These are phyloP conservation scores for Chionoecetes opilio DNA, from an alignment of 1,140 invertebrate genomes.

Conservation along the genomic window DNA sequence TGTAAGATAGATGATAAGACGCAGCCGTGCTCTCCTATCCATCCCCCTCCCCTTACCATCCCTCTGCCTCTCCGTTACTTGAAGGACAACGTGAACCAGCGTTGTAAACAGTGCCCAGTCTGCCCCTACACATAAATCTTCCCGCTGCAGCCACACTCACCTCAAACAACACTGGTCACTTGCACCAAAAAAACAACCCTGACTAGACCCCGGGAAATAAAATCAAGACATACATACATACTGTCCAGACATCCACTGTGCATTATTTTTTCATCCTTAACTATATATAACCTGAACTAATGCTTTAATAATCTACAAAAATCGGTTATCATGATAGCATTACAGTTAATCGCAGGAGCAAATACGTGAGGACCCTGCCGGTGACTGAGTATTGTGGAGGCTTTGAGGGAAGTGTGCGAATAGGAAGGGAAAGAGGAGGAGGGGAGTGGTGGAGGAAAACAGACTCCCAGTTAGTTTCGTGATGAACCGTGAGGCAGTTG, in stretches of 20 bases:
- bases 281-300: no score
- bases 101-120: neutral
- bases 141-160: neutral
- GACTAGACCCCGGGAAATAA: neutral
- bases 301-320: no score
- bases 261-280: neutral
- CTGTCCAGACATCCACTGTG: no score
- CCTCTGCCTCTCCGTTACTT: neutral
- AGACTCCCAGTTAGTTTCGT: no score
- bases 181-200: neutral
- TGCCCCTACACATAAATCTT: conserved; percentile 1
- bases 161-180: neutral
- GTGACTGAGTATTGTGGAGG: neutral
- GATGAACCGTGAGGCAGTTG: no score
- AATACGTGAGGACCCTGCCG: neutral
- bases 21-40: neutral
- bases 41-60: neutral
- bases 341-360: no score
- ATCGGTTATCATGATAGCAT: no score
- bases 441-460: neutral
- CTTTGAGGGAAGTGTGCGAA: neutral
- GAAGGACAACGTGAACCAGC: neutral
- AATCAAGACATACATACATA: neutral
- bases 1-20: conserved; percentile 40
- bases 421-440: neutral